Conservation (phyloP, 2,888 invertebrate genomes). For the Icerya purchasi region DNA sequence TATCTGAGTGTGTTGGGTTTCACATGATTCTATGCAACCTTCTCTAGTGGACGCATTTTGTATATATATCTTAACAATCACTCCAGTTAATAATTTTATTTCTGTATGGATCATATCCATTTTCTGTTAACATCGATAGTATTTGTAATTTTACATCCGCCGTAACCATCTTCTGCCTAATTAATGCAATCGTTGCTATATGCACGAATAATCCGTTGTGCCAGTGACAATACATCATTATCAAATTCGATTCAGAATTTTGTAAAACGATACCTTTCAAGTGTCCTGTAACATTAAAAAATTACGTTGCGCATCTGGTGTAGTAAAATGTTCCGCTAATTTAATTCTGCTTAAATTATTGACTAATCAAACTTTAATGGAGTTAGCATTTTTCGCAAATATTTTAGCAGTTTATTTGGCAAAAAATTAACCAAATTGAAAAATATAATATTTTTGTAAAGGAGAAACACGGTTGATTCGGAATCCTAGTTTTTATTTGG, state of each 20-base stretch:
- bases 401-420: no score
- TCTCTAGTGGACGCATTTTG: no score
- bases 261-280: slow-evolving; percentile 17
- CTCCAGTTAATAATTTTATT: slow-evolving; percentile 20
- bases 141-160: slow-evolving; percentile 17
- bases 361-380: no score
- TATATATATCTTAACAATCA: slow-evolving; percentile 14
- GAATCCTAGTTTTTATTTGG: no score
- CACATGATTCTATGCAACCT: no score
- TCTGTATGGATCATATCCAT: slow-evolving; percentile 18
- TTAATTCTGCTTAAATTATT: no score
- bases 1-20: no score
- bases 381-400: no score
- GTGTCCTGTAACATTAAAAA: slow-evolving; percentile 11
- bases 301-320: not conserved
- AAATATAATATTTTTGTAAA: no score
- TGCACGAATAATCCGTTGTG: slow-evolving; percentile 17
- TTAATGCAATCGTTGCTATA: slow-evolving; percentile 19
- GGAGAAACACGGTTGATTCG: no score
- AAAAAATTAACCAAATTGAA: no score
- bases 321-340: no score
- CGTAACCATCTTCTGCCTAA: slow-evolving; percentile 16
- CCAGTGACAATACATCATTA: slow-evolving; percentile 19
- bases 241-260: slow-evolving; percentile 15
- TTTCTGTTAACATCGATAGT: slow-evolving; percentile 17